Base-by-base conservation (phyloP, 2,888 invertebrate genomes). In the Apomyelois bistriatella region DNA sequence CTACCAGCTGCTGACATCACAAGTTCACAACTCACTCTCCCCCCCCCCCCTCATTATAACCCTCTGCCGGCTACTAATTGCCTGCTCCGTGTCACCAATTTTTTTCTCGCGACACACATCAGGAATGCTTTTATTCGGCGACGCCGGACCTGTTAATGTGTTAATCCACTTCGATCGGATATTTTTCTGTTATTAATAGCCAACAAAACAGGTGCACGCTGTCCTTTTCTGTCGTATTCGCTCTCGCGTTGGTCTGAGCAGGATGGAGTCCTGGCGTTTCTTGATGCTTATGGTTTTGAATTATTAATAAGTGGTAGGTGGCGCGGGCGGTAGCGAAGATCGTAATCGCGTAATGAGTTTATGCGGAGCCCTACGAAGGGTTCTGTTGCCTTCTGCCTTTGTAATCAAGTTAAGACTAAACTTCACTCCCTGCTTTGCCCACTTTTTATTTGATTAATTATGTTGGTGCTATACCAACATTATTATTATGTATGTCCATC, bases 81-180 rank as follows among this genome's bases (percentile, higher is more conserved):
- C 62, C 63, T 66, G 60, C 63, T 58, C 55, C 66, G 62, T 73
- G 74, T 75, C 78, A 72, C 72, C 67, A 53, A 64, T 64, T 76
- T 79, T 79, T 78, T 80, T 68, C 55, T 58, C 61, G 63, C 67
- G 74, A 80, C 84, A 81, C 68, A 66, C 69, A 65, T 68, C 74
- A 72, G 80, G 85, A 86, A 86, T 82, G 86, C 85, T 87, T 86
- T 88, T 82, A 87, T 77, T 66, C 64, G 79, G 77, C 82, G 83
- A 76, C 79, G 64, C 60, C 70, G 74, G 76, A 70, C 76, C 82
- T 73, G 76, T 79, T 87, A 86, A 87, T 86, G 87, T 88, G 83
- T 88, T 88, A 88, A 88, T 88, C 85, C 86, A 85, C 82, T 87
- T 74, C 72, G 76, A 75, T 78, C 79, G 78, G 68, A 79, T 79